Base-by-base conservation (phyloP, 2,113 vertebrate species). In the Microcebus murinus region DNA sequence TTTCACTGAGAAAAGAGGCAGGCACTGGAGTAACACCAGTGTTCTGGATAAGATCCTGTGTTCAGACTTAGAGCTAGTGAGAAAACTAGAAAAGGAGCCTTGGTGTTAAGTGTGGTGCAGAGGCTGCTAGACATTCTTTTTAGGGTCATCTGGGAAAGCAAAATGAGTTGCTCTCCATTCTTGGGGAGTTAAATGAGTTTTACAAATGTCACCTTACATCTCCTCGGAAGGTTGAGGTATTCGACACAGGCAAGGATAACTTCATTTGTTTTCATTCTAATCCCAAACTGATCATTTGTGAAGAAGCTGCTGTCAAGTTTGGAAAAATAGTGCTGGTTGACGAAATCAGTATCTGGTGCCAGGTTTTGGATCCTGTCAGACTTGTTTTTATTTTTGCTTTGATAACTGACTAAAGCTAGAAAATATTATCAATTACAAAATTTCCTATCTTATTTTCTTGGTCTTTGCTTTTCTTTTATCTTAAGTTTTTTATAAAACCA, bases 381-480 rank as follows among this genome's bases (percentile, higher is more conserved):
- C 31, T 68, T 94, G 31, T 76, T 61, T 88, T 90, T 81, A 52
- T 59, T 90, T 87, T 90, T 90, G 87, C 39, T 84, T 81, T 91
- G 50, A 81, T 90, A 70, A 90, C n/a, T 83, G 57, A 81, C 29
- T 80, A 94, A 95, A 76, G 10, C 42, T 90, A 90, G 42, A 59
- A 87, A 94, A 74, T 80, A 59, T 39, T 85, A 8, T 87, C 12
- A 87, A 1, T 76, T 87, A 63, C 2, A 84, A 36, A 82, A 15
- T 73, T 89, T 71, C 34, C 67, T 39, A 17, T 86, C 18, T 70
- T 91, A 14, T 9, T 95, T 39, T 93, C 39, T 88, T 25, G 25
- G 14, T 61, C 29, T 70, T 65, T 80, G 31, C 36, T 92, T 94
- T 95, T 61, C 52, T 87, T 84, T 96, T 71, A 42, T 11, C 42